Evolutionary conservation across 2,113 vertebrate species (phyloP).

Genomic region (Amphiprion ocellaris): DNA sequence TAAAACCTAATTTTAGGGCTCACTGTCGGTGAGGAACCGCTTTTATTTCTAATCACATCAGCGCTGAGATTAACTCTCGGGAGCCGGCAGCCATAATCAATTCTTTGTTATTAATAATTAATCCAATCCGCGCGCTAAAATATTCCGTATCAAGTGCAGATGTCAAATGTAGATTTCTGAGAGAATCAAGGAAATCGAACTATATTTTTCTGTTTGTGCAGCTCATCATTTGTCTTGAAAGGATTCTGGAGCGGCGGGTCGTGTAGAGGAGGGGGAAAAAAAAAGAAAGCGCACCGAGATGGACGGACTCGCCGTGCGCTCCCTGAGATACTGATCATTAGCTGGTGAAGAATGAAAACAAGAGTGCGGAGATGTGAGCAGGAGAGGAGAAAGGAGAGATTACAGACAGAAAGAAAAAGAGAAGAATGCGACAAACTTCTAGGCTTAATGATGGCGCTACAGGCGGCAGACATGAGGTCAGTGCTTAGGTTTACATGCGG

Average conservation of each 20-base stretch:
- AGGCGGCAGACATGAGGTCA: slow-evolving; percentile 50
- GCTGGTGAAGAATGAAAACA: slow-evolving; percentile 61
- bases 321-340: slow-evolving; percentile 65
- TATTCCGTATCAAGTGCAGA: slow-evolving; percentile 73
- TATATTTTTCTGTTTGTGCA: slow-evolving; percentile 57
- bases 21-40: slow-evolving; percentile 32
- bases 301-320: background rate
- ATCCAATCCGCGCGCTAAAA: slow-evolving; percentile 51
- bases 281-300: background rate
- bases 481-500: slow-evolving; percentile 23
- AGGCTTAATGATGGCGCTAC: slow-evolving; percentile 53
- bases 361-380: slow-evolving; percentile 26
- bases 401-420: background rate
- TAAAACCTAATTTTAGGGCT: slow-evolving; percentile 53
- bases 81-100: slow-evolving; percentile 67
- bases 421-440: slow-evolving; percentile 22
- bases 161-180: slow-evolving; percentile 63
- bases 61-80: slow-evolving; percentile 57
- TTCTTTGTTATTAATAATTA: slow-evolving; percentile 76
- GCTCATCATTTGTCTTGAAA: slow-evolving; percentile 48
- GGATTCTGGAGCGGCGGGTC: slow-evolving; percentile 6
- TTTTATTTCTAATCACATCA: slow-evolving; percentile 73
- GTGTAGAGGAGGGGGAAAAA: slow-evolving; percentile 16
- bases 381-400: slow-evolving; percentile 27
- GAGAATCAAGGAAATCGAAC: slow-evolving; percentile 48